Evolutionary conservation across 1,140 invertebrate species (phyloP).

Genomic region (Leptopilina clavipes): DNA sequence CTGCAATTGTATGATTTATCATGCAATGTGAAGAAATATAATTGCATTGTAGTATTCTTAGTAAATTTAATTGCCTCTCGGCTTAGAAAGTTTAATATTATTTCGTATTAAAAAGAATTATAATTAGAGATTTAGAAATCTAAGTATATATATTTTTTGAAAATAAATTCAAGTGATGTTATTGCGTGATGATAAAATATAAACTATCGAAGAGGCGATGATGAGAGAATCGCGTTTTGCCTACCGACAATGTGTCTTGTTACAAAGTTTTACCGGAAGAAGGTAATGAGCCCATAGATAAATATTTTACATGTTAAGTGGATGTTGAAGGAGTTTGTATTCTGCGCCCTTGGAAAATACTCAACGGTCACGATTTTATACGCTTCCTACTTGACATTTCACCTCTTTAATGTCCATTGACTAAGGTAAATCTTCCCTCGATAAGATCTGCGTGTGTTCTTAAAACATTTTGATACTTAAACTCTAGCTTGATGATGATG

Average conservation of each 20-base stretch:
- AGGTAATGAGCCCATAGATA: neutral
- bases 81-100: too few relatives aligned
- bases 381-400: slow-evolving; percentile 24
- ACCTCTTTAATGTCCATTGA: slow-evolving; percentile 21
- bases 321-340: neutral
- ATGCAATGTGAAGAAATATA: too few relatives aligned
- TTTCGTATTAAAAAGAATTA: neutral
- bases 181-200: neutral
- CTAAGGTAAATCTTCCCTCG: neutral
- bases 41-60: too few relatives aligned
- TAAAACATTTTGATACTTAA: neutral
- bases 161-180: neutral
- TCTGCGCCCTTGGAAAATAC: slow-evolving; percentile 22
- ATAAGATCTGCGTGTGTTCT: slow-evolving; percentile 10
- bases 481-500: neutral
- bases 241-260: neutral
- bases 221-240: neutral
- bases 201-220: neutral
- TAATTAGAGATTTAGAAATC: neutral
- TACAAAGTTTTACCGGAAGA: neutral
- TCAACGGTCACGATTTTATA: neutral
- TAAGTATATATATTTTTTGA: too few relatives aligned
- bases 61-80: neutral
- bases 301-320: slow-evolving; percentile 24
- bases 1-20: too few relatives aligned